Conservation (phyloP, 2,113 vertebrate genomes). For the Hipposideros armiger region DNA sequence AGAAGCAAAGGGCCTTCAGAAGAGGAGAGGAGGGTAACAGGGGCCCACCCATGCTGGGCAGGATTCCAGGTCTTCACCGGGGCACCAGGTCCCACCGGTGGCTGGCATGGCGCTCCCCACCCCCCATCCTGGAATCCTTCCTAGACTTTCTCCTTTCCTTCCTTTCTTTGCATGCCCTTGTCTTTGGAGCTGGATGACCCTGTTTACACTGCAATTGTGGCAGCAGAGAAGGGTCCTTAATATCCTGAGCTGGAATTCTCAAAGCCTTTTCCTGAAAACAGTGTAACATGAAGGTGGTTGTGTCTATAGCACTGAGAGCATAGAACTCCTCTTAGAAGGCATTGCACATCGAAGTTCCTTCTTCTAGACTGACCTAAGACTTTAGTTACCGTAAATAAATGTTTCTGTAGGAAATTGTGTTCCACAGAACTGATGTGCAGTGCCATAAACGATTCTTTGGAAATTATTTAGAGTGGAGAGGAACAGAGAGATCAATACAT, state of each 20-base stretch:
- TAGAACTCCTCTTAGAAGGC: background rate
- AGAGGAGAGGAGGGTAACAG: background rate
- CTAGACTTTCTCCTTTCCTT: background rate
- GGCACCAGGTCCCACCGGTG: background rate
- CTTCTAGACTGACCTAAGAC: background rate
- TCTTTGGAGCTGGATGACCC: background rate
- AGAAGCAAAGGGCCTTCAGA: background rate
- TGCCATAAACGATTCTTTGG: background rate
- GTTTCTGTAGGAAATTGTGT: background rate
- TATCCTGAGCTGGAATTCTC: background rate
- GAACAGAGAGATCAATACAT: background rate
- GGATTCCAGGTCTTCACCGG: background rate
- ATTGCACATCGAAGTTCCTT: background rate
- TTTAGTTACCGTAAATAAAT: background rate
- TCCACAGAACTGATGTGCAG: background rate
- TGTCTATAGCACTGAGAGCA: background rate
- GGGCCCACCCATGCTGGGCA: background rate
- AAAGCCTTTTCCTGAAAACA: background rate
- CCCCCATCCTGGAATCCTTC: no score
- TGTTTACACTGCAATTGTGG: background rate
- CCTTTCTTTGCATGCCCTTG: background rate
- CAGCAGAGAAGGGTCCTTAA: background rate
- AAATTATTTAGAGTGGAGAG: background rate
- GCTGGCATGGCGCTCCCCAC: background rate
- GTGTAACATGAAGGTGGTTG: background rate